Conservation (phyloP, 2,888 invertebrate genomes). For the Helobdella robusta region DNA sequence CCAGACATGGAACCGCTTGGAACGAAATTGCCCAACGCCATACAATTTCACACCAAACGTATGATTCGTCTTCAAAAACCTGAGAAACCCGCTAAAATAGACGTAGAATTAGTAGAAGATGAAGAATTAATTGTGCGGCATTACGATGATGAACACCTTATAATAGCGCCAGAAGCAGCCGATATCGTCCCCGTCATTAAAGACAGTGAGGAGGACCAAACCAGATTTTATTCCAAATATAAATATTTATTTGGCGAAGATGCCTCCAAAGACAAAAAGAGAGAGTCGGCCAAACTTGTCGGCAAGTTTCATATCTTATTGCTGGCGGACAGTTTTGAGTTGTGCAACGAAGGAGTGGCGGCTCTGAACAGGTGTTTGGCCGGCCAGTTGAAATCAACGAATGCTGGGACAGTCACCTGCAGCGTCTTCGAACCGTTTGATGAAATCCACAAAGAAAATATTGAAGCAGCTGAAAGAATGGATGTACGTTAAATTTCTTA, state of each 20-base stretch:
- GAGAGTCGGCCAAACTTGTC: neutral
- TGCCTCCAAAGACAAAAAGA: neutral
- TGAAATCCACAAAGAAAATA: neutral
- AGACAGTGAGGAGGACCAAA: slow-evolving; percentile 15
- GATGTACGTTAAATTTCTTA: neutral
- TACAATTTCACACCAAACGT: neutral
- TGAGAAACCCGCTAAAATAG: neutral
- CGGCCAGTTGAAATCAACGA: neutral
- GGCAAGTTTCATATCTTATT: slow-evolving; percentile 24
- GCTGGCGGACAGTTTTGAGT: slow-evolving; percentile 20
- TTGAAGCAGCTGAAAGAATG: slow-evolving; percentile 15
- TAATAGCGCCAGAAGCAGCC: neutral
- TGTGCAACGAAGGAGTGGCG: slow-evolving; percentile 19
- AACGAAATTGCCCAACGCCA: neutral
- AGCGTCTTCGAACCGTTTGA: slow-evolving; percentile 20
- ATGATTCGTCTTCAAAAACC: slow-evolving; percentile 4
- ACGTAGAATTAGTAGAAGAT: slow-evolving; percentile 1
- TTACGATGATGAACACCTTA: neutral
- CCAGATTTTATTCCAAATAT: neutral
- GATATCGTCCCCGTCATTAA: slow-evolving; percentile 8
- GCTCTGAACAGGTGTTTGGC: slow-evolving; percentile 24
- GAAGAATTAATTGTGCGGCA: slow-evolving; percentile 6
- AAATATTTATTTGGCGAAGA: neutral
- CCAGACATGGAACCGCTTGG: slow-evolving; percentile 9
- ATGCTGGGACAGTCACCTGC: slow-evolving; percentile 20